Evolutionary conservation across 2,797 vertebrate species (phyloP).

Genomic region (Rhadinocentrus ornatus): DNA sequence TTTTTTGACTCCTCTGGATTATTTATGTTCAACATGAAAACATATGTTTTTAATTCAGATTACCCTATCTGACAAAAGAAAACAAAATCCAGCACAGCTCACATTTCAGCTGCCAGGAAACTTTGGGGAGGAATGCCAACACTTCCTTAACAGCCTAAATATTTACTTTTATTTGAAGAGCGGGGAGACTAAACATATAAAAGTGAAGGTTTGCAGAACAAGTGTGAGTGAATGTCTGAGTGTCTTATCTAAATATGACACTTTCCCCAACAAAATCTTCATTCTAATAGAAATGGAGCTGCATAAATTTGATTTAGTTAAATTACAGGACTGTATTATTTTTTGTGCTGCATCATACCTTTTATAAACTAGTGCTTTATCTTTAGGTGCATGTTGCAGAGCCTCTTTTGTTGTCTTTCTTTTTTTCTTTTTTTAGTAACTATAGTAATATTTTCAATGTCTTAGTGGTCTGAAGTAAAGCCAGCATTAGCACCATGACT

Average conservation of each 20-base stretch:
- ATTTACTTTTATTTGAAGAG: constrained; percentile 68
- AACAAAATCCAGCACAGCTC: constrained; percentile 43
- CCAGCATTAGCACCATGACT: neutral
- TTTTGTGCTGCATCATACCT: neutral
- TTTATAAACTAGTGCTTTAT: neutral
- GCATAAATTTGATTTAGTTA: neutral
- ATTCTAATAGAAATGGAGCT: neutral
- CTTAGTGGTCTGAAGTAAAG: neutral
- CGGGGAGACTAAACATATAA: constrained; percentile 35
- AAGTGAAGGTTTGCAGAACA: constrained; percentile 52
- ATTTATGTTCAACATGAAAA: constrained; percentile 10
- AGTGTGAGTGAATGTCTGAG: constrained; percentile 48
- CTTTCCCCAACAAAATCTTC: neutral
- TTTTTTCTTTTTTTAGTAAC: neutral
- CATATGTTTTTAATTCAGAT: constrained; percentile 21
- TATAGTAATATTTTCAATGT: neutral
- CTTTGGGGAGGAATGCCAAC: constrained; percentile 31
- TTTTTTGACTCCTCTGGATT: constrained; percentile 12
- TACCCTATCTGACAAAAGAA: constrained; percentile 34
- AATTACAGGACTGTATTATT: neutral
- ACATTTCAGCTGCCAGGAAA: constrained; percentile 61
- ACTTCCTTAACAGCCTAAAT: constrained; percentile 64
- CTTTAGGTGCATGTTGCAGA: too few relatives aligned
- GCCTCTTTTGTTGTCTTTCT: neutral
- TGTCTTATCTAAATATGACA: constrained; percentile 13